Conservation (phyloP, 92 coral and sea anemone species). For the Phenganax subtilis region DNA sequence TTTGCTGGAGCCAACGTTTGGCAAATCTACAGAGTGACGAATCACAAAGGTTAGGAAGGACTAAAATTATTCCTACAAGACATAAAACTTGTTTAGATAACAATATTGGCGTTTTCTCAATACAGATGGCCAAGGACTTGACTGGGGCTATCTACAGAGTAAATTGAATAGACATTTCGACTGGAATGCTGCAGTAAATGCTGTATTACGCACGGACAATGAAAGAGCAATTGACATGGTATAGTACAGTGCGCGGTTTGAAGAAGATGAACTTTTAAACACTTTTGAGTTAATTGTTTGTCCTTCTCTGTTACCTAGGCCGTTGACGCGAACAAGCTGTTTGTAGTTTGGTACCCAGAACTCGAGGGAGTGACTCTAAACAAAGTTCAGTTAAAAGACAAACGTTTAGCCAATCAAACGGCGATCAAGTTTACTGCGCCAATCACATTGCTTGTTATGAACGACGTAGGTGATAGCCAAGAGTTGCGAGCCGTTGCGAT, state of each 20-base stretch:
- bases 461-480: conserved; percentile 64
- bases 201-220: conserved; percentile 57
- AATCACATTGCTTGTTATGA: conserved; percentile 69
- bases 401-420: conserved; percentile 65
- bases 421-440: conserved; percentile 89
- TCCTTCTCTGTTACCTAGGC: conserved; percentile 50
- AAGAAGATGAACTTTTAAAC: not conserved
- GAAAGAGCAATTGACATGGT: conserved; percentile 72
- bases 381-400: conserved; percentile 50
- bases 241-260: not conserved
- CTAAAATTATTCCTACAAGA: not conserved
- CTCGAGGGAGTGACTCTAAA: conserved; percentile 68
- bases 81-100: not conserved
- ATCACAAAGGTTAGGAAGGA: conserved; percentile 53
- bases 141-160: conserved; percentile 63
- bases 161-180: conserved; percentile 72
- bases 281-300: no score
- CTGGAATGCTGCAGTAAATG: conserved; percentile 71
- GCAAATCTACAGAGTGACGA: conserved; percentile 89
- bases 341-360: conserved; percentile 74
- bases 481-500: conserved; percentile 80
- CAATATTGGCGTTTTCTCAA: not conserved
- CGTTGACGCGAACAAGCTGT: conserved; percentile 68
- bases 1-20: conserved; percentile 86
- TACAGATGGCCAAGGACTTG: conserved; percentile 62